Evolutionary conservation across 2,888 invertebrate genomes (phyloP).

Genomic region (Monochamus alternatus): DNA sequence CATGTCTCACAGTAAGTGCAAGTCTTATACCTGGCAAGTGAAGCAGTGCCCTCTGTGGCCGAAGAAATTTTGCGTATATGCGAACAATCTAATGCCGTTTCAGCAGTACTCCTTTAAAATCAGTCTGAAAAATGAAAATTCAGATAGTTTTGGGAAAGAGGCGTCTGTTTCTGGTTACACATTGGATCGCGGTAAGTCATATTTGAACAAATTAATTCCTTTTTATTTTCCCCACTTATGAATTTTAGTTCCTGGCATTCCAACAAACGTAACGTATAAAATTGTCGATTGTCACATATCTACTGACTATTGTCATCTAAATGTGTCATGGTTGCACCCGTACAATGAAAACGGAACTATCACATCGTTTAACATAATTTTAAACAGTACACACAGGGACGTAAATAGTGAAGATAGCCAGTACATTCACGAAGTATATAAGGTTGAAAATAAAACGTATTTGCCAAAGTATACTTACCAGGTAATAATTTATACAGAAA

Average conservation of each 20-base stretch:
- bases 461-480: conserved; percentile 60
- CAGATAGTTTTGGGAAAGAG: conserved; percentile 61
- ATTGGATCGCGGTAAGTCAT: conserved; percentile 58
- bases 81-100: conserved; percentile 58
- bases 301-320: conserved; percentile 63
- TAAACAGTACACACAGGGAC: conserved; percentile 58
- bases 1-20: conserved; percentile 59
- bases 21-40: conserved; percentile 51
- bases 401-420: conserved; percentile 52
- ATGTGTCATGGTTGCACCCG: conserved; percentile 66
- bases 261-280: conserved; percentile 63
- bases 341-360: conserved; percentile 65
- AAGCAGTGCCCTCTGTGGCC: conserved; percentile 63
- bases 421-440: conserved; percentile 61
- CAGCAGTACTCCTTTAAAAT: conserved; percentile 59
- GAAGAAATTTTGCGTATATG: conserved; percentile 61
- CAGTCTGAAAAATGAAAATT: conserved; percentile 62
- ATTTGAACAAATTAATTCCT: background rate
- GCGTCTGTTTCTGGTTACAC: conserved; percentile 53
- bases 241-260: conserved; percentile 63
- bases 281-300: conserved; percentile 59
- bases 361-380: conserved; percentile 62
- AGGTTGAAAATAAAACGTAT: conserved; percentile 58
- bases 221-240: conserved; percentile 17
- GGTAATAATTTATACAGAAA: conserved; percentile 45